Evolutionary conservation across 2,888 invertebrate species (phyloP), one percentile per base, ranked within the genome.

Genomic region (Cacoxenus indagator): DNA sequence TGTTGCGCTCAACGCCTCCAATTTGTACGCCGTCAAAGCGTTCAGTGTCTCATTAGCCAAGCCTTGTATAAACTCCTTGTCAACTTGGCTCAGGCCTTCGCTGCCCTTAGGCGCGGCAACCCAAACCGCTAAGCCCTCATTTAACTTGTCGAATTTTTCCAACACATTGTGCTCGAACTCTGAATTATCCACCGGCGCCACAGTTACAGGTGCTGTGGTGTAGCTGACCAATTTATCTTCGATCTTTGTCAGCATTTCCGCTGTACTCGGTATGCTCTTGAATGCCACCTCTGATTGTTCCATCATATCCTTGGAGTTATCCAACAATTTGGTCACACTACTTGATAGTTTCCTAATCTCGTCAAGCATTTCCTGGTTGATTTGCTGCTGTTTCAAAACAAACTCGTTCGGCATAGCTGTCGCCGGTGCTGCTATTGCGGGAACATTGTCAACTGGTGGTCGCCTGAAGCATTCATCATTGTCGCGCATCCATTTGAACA

Each of bases 1-100:
- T 27, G 89, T 87, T 29, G 84, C 87, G 6, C 87, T 85, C 2
- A 87, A 85, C 1, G 91, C 75, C 27, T 90, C 89, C 31, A 89
- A 88, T 71, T 90, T 90, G 3, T 91, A 85, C 57, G 90, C 90
- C 67, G 90, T 90, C 51, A 94, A 75, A 0, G 91, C 89, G 57
- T 89, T 89, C 54, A 91, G 86, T 0, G 93, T 93, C 65, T 91
- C 89, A 84, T 94, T 94, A 71, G 91, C 90, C 37, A 91, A 83
- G 11, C 88, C 86, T 68, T 90, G 89, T 1, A 93, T 85, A 88
- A 90, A 84, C 86, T 90, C 65, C 85, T 88, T 61, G 88, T 87
- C 76, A 86, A 80, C 64, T 83, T 85, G 73, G 85, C 88, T 72
- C 85, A 91, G 81, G 3, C 77, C 83, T n/a, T 74, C 69, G 17